Conservation (phyloP, 2,888 invertebrate species). For the Pemphredon lugubris region DNA sequence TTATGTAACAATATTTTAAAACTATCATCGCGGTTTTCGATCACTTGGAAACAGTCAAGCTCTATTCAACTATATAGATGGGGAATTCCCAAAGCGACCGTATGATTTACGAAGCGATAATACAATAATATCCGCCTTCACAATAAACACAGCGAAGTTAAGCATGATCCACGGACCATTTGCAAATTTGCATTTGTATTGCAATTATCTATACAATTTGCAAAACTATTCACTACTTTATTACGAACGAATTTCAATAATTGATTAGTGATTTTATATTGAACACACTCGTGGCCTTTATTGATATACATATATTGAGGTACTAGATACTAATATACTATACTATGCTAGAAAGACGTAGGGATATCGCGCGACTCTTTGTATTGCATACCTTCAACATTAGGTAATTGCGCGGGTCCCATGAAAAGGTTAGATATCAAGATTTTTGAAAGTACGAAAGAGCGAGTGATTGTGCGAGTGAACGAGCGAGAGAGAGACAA, state of each 20-base stretch:
- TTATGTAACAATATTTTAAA: not conserved
- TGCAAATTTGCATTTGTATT: too few species aligned
- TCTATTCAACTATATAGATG: too few species aligned
- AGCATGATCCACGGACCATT: constrained; percentile 46
- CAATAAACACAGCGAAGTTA: constrained; percentile 29
- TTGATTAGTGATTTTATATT: constrained; percentile 77
- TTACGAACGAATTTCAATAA: constrained; percentile 66
- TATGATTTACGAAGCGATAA: constrained; percentile 27
- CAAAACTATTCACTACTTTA: constrained; percentile 62
- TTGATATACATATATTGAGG: constrained; percentile 69
- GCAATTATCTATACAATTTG: too few species aligned
- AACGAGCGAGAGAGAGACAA: too few species aligned
- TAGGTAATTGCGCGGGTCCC: constrained; percentile 54
- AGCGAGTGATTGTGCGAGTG: too few species aligned
- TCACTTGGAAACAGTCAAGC: not conserved
- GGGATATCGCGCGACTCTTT: constrained; percentile 55
- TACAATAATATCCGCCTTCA: constrained; percentile 38
- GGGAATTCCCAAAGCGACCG: constrained; percentile 48
- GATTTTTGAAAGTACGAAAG: constrained; percentile 56
- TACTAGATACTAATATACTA: constrained; percentile 53
- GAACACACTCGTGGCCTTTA: constrained; percentile 79
- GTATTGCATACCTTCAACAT: constrained; percentile 58
- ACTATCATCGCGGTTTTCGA: not conserved
- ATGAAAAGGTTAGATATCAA: constrained; percentile 48
- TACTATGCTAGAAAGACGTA: constrained; percentile 48